A percentile compares a stretch with the other conserved stretches of the same genome.
Conservation (phyloP, 2,797 vertebrate genomes). For the Propithecus deckenii region DNA sequence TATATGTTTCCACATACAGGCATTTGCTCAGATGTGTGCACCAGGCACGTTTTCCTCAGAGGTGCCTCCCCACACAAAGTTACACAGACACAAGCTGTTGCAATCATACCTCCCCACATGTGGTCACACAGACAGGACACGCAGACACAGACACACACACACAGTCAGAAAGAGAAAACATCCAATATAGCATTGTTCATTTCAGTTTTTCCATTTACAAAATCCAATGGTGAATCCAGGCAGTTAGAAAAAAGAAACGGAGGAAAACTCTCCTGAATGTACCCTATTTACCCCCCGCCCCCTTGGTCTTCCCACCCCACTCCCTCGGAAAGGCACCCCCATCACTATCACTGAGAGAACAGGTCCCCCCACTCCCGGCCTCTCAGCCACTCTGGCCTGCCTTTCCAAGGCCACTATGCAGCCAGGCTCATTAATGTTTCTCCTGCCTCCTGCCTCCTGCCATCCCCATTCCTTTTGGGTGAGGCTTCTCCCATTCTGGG, state of each 20-base stretch:
- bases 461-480: conserved; percentile 52
- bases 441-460: conserved; percentile 48
- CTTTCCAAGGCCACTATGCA: conserved; percentile 60
- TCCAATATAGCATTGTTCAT: conserved; percentile 76
- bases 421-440: conserved; percentile 61
- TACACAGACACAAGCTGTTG: conserved; percentile 37
- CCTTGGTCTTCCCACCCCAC: conserved; percentile 47
- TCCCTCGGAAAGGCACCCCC: conserved; percentile 70
- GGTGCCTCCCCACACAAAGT: conserved; percentile 40
- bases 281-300: conserved; percentile 58
- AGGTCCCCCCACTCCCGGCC: conserved; percentile 7
- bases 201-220: conserved; percentile 80
- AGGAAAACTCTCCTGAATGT: conserved; percentile 72
- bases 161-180: conserved; percentile 67
- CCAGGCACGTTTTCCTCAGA: conserved; percentile 44
- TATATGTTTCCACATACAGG: conserved; percentile 34
- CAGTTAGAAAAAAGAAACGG: conserved; percentile 77
- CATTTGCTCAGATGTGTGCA: conserved; percentile 60
- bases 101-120: background rate
- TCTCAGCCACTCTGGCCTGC: conserved; percentile 68
- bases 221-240: conserved; percentile 77
- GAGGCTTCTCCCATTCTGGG: conserved; percentile 54
- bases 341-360: conserved; percentile 72
- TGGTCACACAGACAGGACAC: conserved; percentile 56
- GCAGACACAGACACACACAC: background rate